Conservation (phyloP, 2,888 invertebrate genomes). For the Labia minor region DNA sequence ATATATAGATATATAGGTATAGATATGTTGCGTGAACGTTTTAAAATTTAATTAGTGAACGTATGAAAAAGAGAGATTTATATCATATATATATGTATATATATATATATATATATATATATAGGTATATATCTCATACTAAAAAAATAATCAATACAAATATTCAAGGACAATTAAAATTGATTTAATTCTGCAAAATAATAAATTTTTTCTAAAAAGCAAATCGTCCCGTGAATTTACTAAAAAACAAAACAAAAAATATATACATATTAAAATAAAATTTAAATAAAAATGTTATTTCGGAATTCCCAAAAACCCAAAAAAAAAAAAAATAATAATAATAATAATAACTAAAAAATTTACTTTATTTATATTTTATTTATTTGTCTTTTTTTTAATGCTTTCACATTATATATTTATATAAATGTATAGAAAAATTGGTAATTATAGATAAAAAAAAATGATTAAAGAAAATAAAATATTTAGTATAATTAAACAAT, state of each 20-base stretch:
- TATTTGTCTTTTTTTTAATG: neutral
- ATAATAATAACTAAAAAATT: neutral
- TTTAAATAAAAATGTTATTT: neutral
- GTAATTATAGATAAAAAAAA: no score
- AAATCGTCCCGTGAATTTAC: neutral
- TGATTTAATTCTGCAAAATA: neutral
- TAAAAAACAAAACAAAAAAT: neutral
- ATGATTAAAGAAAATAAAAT: no score
- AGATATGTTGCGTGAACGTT: neutral
- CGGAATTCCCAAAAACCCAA: neutral
- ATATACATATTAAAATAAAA: neutral
- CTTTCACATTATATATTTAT: no score
- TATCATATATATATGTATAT: neutral
- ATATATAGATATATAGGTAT: no score
- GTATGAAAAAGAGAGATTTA: neutral
- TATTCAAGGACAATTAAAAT: neutral
- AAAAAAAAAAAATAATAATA: neutral
- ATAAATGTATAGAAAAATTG: no score
- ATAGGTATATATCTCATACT: neutral
- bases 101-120: neutral
- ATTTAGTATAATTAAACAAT: no score
- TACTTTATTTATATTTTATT: neutral
- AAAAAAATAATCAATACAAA: neutral
- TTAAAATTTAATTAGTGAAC: constrained; percentile 4
- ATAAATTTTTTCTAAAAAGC: neutral